A percentile compares a stretch with the other conserved stretches of the same genome.
Conservation (phyloP, 2,888 invertebrate genomes). For the Thalpophila matura region DNA sequence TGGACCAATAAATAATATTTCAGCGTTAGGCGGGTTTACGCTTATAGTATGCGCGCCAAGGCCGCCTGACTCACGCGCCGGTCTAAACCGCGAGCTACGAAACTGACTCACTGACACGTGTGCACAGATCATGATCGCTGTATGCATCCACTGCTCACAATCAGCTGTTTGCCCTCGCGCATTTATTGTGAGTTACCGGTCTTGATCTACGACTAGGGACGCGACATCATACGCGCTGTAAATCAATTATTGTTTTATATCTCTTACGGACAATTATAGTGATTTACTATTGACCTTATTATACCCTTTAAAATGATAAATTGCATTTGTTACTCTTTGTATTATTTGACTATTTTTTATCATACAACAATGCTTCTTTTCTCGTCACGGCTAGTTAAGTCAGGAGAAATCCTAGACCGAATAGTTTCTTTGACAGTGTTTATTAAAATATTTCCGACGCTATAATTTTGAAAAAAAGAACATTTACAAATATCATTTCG, state of each 20-base stretch:
- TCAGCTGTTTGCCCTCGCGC: conserved; percentile 64
- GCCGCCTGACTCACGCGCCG: conserved; percentile 85
- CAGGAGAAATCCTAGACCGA: conserved; percentile 19
- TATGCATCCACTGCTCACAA: conserved; percentile 60
- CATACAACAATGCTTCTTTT: conserved; percentile 4
- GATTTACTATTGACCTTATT: conserved; percentile 17
- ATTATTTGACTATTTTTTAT: conserved; percentile 31
- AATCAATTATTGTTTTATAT: conserved; percentile 1
- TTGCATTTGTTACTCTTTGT: conserved; percentile 21
- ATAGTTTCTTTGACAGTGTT: conserved; percentile 3
- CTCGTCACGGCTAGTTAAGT: conserved; percentile 36
- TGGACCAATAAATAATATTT: conserved; percentile 85
- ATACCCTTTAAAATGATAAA: conserved; percentile 16
- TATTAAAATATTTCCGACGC: neutral
- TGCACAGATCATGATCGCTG: conserved; percentile 59
- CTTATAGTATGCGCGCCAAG: conserved; percentile 78
- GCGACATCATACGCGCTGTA: conserved; percentile 1
- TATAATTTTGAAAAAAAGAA: conserved; percentile 6
- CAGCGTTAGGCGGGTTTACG: conserved; percentile 80
- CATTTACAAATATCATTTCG: conserved; percentile 12
- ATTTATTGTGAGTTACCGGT: conserved; percentile 40
- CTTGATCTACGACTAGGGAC: conserved; percentile 21
- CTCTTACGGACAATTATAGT: neutral
- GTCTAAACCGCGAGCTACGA: conserved; percentile 76
- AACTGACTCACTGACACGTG: conserved; percentile 78